phyloP scores from a whole-genome alignment of 2,113 vertebrate genomes.

The Dipodomys merriami region DNA sequence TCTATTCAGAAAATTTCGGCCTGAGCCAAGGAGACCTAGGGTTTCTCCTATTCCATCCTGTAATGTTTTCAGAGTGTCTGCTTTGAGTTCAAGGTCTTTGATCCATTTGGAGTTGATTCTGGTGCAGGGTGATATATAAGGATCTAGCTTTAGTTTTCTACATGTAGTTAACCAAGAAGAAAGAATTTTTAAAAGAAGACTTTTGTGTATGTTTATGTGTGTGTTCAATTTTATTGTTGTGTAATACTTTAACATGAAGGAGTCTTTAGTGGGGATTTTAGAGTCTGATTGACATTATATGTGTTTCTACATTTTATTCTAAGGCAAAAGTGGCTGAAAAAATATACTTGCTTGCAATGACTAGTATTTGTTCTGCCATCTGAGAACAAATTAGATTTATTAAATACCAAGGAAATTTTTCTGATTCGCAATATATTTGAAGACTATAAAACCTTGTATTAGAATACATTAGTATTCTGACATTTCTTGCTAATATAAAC shows the following conservation, averaged over 20 bases:
- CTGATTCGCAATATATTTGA: conserved; percentile 37
- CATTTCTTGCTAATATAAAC: conserved; percentile 2
- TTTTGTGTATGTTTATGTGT: neutral
- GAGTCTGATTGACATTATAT: neutral
- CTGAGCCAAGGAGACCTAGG: too few relatives aligned
- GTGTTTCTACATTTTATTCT: conserved; percentile 1
- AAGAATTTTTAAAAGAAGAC: neutral
- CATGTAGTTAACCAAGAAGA: too few relatives aligned
- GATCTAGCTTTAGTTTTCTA: too few relatives aligned
- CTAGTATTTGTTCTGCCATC: conserved; percentile 4
- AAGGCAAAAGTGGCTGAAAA: neutral
- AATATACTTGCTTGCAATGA: neutral
- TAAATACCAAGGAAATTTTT: neutral
- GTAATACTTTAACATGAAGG: neutral
- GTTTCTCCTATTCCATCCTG: too few relatives aligned
- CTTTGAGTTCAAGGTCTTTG: too few relatives aligned
- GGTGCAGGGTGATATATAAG: too few relatives aligned
- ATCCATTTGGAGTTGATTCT: too few relatives aligned
- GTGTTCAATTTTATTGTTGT: neutral
- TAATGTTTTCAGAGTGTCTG: too few relatives aligned
- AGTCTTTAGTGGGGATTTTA: conserved; percentile 7
- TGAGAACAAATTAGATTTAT: conserved; percentile 30
- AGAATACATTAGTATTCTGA: neutral
- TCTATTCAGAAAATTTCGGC: too few relatives aligned
- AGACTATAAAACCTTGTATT: neutral